Base-by-base conservation (phyloP, 2,888 invertebrate genomes). In the Julus scanicus region DNA sequence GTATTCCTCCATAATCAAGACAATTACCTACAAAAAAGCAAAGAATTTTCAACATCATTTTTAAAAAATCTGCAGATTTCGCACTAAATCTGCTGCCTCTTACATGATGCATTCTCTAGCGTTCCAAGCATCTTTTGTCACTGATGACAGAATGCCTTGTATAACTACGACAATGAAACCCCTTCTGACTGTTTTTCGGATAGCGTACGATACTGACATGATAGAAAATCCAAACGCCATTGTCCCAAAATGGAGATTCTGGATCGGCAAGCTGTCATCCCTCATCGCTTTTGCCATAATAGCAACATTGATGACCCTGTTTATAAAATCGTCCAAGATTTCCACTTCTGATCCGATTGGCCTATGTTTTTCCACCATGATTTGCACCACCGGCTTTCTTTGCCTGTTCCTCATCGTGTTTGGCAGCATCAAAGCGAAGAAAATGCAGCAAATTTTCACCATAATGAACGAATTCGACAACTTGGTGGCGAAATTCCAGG, bases 231-330 rank as follows among this genome's bases (percentile, higher is more conserved):
- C 71, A 29, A 29, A 29, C 29, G 9, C 17, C 29, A 71, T 71
- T 29, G 71, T 71, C 71, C 71, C 71, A 71, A 29, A 11, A 71
- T 71, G 71, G 71, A 71, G 11, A 71, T 71, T 71, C 29, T 71
- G 71, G 71, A 9, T 71, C 29, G 8, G 71, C 20, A 71, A 71
- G 71, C 71, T 71, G 29, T 6, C 2, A 6, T 71, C 71, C 71
- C 71, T 71, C 29, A 29, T 29, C 71, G 9, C 71, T 9, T 20
- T 71, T 11, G 29, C 29, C 71, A 9, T 29, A n/a, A 29, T 71
- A 5, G 71, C n/a, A 6, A 9, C 71, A 29, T 29, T 29, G 11
- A 71, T 71, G 71, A 5, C 20, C 1, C 9, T 71, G 71, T 71
- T 71, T 29, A 8, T 71, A 11, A 71, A 29, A 29, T 29, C 71